Base-by-base conservation (phyloP, 2,797 vertebrate genomes). In the Trematomus bernacchii region DNA sequence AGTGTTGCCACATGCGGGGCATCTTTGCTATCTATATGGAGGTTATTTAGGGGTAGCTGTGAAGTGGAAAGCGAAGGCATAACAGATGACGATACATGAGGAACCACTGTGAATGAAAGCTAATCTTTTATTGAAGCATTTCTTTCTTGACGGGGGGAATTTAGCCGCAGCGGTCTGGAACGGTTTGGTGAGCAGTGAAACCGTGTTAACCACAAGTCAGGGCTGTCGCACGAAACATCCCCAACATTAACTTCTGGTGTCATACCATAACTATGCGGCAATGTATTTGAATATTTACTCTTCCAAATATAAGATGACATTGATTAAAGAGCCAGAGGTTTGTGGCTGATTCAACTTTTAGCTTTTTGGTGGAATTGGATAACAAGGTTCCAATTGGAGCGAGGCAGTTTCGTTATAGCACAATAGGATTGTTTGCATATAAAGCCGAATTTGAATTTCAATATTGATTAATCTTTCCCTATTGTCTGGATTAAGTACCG, bases 181-280 rank as follows among this genome's bases (percentile, higher is more conserved):
- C 7, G 27, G 37, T 68, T 74, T 68, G 71, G 42, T 27, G 42
- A 78, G 62, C 40, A 33, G 47, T 27, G 73, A 75, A 73, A 79
- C 47, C 2, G 53, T 58, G 83, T 79, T 58, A 77, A 89, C 85
- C 87, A 71, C 87, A 81, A 77, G 73, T 53, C 21, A 19, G 52
- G 55, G 68, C 71, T 72, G 67, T 85, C 30, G 60, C 77, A 77
- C 48, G 64, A 48, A 70, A 57, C 47, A 59, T 61, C 3, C 62
- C 51, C 47, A 5, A 2, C 74, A 48, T 42, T 1, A 6, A 54
- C 69, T 2, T 57, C 52, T 68, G 68, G 51, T 69, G 78, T 77
- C 48, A 9, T 71, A 55, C 30, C 19, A 33, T 30, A 72, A 68
- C 21, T 66, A 14, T n/a, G 46, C 52, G 14, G 50, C 60, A 62